Base-by-base conservation (phyloP, 1,140 invertebrate genomes). In the Armadillidium nasatum region DNA sequence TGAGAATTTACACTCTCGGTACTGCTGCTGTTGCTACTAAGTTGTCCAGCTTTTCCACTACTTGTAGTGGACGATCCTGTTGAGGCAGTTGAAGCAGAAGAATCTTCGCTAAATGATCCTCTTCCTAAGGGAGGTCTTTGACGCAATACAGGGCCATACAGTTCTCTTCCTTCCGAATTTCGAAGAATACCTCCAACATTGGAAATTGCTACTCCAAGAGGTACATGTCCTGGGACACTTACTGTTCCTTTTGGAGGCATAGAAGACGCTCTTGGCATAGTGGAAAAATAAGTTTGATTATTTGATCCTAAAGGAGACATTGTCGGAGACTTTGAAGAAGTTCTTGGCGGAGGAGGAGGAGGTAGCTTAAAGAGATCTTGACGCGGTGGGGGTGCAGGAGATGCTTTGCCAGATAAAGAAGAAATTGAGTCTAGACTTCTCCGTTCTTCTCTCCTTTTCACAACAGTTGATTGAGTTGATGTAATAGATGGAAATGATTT, bases 1-100 rank as follows among this genome's bases (percentile, higher is more conserved):
- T 83, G 83, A 15, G 82, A 83, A 70, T 83, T 83, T 44, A 83
- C 82, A 75, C 83, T 83, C 45, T 83, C 82, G 23, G 82, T 82
- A 67, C 82, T 83, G 67, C 82, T 82, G 75, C 82, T 83, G n/a
- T 82, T 83, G 50, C 81, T 82, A 67, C 76, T 77, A 2, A 76
- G 72, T 46, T 80, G 75, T 21, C 77, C 79, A 21, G 77, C 77
- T 60, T 78, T 76, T 22, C 76, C 72, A 68, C 77, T 78, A 44
- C 75, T 76, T 33, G 46, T 80, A 11, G 79, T 78, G 44, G 74
- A 75, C 19, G 73, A 75, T 22, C 76, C 74, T 44, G 79, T 78
- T 43, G 79, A 80, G 33, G 77, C 75, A 44, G 79, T 78, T 21
- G 79, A 80, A n/a, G 79, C 73, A n/a, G 79, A 78, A 9, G 79